Evolutionary conservation across 2,113 vertebrate genomes (phyloP).

Genomic region (Sterna hirundo): DNA sequence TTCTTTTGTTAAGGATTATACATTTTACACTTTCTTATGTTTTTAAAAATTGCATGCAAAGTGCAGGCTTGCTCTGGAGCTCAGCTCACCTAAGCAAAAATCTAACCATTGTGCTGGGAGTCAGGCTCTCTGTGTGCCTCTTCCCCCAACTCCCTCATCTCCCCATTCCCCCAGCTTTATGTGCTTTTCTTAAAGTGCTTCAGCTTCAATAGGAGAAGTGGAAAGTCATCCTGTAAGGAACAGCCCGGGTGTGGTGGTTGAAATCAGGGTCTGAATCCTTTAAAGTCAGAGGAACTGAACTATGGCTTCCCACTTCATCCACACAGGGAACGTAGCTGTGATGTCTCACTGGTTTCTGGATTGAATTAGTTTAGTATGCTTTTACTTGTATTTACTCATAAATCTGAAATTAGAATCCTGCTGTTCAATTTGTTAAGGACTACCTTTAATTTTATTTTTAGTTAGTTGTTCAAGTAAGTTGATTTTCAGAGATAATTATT

Average conservation of each 20-base stretch:
- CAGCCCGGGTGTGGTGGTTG: not conserved
- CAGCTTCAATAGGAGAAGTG: not conserved
- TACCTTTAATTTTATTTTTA: not conserved
- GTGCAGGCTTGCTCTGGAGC: not conserved
- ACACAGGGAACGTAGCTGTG: not conserved
- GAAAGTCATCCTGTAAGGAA: not conserved
- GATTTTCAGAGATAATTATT: not conserved
- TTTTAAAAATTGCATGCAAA: not conserved
- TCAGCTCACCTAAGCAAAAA: not conserved
- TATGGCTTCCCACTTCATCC: not conserved
- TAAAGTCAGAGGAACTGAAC: not conserved
- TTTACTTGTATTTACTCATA: not conserved
- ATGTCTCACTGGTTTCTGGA: not conserved
- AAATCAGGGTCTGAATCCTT: not conserved
- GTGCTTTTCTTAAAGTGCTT: not conserved
- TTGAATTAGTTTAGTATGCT: not conserved
- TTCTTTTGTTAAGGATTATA: not conserved
- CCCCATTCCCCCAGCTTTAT: rapidly evolving
- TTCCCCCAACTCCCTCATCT: not conserved
- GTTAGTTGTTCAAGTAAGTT: not conserved
- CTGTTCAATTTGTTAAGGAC: not conserved
- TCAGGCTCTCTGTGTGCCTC: not conserved
- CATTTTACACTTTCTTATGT: not conserved
- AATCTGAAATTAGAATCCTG: not conserved
- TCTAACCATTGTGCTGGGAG: not conserved